Evolutionary conservation across 2,888 invertebrate genomes (phyloP), one percentile per base, ranked within the genome.

Genomic region (Siphlonurus alternatus): DNA sequence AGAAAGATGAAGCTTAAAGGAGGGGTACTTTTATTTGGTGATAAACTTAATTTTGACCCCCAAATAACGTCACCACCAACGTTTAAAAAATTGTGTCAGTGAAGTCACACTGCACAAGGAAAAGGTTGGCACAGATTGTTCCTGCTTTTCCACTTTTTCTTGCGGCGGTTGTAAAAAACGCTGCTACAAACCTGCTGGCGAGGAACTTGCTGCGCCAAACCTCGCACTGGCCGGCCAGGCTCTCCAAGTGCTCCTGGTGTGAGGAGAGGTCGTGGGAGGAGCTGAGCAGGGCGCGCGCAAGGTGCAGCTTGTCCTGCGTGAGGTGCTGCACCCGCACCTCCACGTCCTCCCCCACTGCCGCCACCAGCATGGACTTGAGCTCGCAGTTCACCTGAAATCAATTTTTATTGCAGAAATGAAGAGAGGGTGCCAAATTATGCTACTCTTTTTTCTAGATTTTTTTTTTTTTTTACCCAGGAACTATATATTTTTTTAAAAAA

Each of bases 171-270:
- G n/a, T n/a, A n/a, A n/a, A n/a, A n/a, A n/a, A n/a, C n/a, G n/a
- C n/a, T n/a, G n/a, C n/a, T n/a, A n/a, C n/a, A n/a, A 77, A 89
- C 89, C 89, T 90, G 79, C 92, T 92, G 23, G 96, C 95, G 70
- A 95, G 79, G 76, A 93, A 97, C 82, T 96, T 97, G 73, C 93
- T 94, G 67, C 93, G 83, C 95, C 95, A 97, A 62, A 96, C 93
- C 78, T 97, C 95, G 73, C 93, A 93, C 72, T 95, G 93, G 0
- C 95, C 93, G 20, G 92, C 89, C 53, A 96, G 77, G 82, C 89
- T 90, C 74, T 97, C 96, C 2, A 93, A 88, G 78, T 93, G 91
- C 74, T 96, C 95, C 78, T 91, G 90, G 76, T 94, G 90, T 7
- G 90, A 88, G 63, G 86, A 88, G 63, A 94, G 79, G 74, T 91